Base-by-base conservation (phyloP, 2,113 vertebrate genomes). In the Psophia crepitans region DNA sequence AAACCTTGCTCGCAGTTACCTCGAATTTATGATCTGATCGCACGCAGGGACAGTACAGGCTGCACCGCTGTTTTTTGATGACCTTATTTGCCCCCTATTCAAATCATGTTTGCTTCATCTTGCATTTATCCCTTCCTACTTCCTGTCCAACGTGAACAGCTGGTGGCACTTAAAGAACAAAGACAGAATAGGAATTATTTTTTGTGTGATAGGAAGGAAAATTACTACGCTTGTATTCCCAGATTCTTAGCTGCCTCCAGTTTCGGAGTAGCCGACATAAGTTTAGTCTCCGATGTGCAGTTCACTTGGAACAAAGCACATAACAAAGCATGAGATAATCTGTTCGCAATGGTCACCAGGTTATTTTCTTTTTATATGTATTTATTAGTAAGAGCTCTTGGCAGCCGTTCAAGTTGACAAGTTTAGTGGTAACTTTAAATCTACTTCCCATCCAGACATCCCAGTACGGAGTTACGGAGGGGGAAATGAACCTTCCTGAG, bases 101-200 rank as follows among this genome's bases (percentile, higher is more conserved):
- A 61, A 69, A 60, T 27, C 3, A 14, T 8, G 5, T 69, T 87
- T 65, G 57, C 75, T 92, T 87, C 58, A 48, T 73, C 78, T 84
- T 60, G 21, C 17, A 20, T 71, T 26, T 68, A 57, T 61, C 12
- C 4, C 65, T 87, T 93, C 84, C 56, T 61, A 24, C 43, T 68
- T 89, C 77, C 95, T 94, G 79, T 92, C 83, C 76, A 79, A 46
- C 58, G 33, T 3, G 28, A 93, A 79, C 91, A 93, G 84, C 76
- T 90, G 53, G 58, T 87, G 71, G 51, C 56, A 86, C 51, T 88
- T 91, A 33, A 37, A 79, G 5, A 79, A 37, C 10, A 12, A 84
- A 87, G n/a, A 89, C 66, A 48, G 37, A 82, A 68, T 7, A 60
- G 44, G 37, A 85, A n/a, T 61, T 93, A 69, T 39, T 89, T 91